Percentiles rank a stretch among this genome's conserved stretches.
Evolutionary conservation across 2,888 invertebrate genomes (phyloP).

Genomic region (Nyleta sp.): DNA sequence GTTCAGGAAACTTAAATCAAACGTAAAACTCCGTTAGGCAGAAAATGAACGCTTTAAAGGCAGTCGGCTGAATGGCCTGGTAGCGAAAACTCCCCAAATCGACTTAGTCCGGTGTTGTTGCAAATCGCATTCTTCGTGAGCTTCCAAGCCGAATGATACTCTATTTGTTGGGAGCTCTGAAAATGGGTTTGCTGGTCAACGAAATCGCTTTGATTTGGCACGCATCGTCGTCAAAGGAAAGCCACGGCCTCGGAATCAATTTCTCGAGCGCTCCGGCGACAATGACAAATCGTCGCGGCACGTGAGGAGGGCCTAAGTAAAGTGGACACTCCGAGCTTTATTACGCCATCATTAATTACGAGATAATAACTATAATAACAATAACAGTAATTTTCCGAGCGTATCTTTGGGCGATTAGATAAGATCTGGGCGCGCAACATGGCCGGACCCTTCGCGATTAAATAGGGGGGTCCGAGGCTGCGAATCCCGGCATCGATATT

Average conservation of each 20-base stretch:
- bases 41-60: slow-evolving; percentile 15
- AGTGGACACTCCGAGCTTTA: slow-evolving; percentile 61
- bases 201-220: slow-evolving; percentile 61
- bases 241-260: slow-evolving; percentile 53
- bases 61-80: too few species aligned
- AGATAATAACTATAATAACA: slow-evolving; percentile 63
- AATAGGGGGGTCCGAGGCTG: slow-evolving; percentile 39
- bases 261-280: slow-evolving; percentile 47
- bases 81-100: slow-evolving; percentile 33
- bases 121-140: slow-evolving; percentile 52
- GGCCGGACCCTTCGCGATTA: slow-evolving; percentile 31
- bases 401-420: slow-evolving; percentile 61
- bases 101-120: slow-evolving; percentile 28
- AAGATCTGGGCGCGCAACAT: slow-evolving; percentile 33
- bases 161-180: slow-evolving; percentile 29
- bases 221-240: slow-evolving; percentile 55
- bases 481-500: slow-evolving; percentile 67
- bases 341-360: slow-evolving; percentile 62
- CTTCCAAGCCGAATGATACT: slow-evolving; percentile 37
- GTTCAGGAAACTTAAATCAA: slow-evolving; percentile 1
- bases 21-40: background rate
- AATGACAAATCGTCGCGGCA: slow-evolving; percentile 59
- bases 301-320: slow-evolving; percentile 54
- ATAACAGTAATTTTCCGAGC: slow-evolving; percentile 58
- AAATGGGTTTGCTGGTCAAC: slow-evolving; percentile 58